Conservation (phyloP, 2,113 vertebrate genomes). For the Mastomys coucha region DNA sequence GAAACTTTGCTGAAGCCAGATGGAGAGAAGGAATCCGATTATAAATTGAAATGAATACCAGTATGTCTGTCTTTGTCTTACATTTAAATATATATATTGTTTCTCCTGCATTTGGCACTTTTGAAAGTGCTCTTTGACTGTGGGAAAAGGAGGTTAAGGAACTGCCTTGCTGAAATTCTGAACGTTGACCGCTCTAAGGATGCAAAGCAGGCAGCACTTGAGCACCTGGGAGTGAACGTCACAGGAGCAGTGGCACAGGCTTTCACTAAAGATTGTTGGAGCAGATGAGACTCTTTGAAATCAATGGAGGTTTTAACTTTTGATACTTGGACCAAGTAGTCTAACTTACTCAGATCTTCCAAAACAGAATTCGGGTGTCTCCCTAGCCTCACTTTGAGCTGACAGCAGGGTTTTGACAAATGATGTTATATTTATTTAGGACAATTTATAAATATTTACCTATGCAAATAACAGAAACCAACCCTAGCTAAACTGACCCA, state of each 20-base stretch:
- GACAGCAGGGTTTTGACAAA: conserved; percentile 1
- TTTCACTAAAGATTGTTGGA: background rate
- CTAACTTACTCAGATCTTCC: background rate
- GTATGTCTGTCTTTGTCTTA: conserved; percentile 4
- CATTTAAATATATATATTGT: conserved; percentile 1
- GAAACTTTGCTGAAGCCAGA: background rate
- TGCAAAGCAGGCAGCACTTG: background rate
- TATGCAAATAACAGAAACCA: background rate
- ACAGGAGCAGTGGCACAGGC: background rate
- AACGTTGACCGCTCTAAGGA: background rate
- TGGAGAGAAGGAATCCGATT: background rate
- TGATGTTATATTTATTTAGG: conserved; percentile 5
- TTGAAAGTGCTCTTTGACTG: background rate
- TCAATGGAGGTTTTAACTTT: background rate
- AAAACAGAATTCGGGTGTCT: background rate
- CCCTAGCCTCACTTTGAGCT: background rate
- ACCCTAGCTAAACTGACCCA: background rate
- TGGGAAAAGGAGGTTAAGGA: background rate
- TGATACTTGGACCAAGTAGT: background rate
- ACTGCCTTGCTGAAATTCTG: background rate
- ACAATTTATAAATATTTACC: background rate
- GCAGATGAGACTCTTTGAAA: background rate
- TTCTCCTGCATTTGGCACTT: background rate
- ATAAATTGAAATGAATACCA: conserved; percentile 21
- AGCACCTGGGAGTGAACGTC: background rate